A percentile compares a stretch with the other conserved stretches of the same genome.
Conservation (phyloP, 2,797 vertebrate genomes). For the Fratercula arctica region DNA sequence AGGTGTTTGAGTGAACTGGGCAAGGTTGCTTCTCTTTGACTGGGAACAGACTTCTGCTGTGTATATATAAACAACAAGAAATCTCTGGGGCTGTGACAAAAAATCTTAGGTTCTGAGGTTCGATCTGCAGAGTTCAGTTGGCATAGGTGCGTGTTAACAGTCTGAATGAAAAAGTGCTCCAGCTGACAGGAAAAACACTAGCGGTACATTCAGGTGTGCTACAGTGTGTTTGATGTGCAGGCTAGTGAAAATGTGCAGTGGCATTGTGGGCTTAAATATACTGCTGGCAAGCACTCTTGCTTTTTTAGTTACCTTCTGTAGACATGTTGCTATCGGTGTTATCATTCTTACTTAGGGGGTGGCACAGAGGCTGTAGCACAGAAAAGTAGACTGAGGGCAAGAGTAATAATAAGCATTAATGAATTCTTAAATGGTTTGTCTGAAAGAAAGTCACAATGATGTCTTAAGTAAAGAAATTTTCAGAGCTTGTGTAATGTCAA, state of each 20-base stretch:
- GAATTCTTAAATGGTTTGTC: neutral
- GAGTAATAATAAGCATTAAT: neutral
- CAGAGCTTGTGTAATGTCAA: fast-evolving
- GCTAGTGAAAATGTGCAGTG: neutral
- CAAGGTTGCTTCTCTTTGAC: neutral
- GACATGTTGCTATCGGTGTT: neutral
- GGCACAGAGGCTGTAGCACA: neutral
- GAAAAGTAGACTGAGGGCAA: neutral
- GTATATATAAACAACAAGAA: neutral
- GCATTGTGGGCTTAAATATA: neutral
- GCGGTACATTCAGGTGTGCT: neutral
- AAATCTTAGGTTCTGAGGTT: neutral
- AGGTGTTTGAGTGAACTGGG: neutral
- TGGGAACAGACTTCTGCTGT: neutral
- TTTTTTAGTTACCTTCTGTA: neutral
- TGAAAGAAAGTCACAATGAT: neutral
- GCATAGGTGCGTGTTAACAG: neutral
- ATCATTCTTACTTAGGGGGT: neutral
- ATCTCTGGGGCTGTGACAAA: neutral
- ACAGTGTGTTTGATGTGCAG: neutral
- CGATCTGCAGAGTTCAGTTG: neutral
- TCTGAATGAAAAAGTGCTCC: neutral
- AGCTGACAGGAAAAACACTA: neutral
- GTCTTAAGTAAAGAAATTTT: neutral
- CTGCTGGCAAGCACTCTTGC: neutral